Percentiles rank a stretch among this genome's conserved stretches.
Conservation (phyloP, 92 coral and sea anemone species). For the Phenganax stokvisi region DNA sequence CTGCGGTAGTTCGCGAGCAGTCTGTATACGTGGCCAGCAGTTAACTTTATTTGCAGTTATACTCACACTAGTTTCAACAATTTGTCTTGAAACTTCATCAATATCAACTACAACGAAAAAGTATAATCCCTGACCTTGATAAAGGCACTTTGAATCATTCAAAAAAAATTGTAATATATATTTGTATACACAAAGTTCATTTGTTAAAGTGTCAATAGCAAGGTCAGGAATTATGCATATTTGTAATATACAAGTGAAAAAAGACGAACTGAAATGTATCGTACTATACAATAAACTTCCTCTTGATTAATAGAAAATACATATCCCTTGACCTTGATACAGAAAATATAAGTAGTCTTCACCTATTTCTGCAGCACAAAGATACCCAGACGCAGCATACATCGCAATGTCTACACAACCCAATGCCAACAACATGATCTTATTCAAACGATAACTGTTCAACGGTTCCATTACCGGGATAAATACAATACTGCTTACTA, state of each 20-base stretch:
- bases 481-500: conserved; percentile 68
- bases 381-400: conserved; percentile 77
- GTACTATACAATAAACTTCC: no score
- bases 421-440: conserved; percentile 72
- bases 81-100: conserved; percentile 64
- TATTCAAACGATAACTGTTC: conserved; percentile 64
- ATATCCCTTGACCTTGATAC: no score
- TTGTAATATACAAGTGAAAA: no score
- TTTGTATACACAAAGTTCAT: no score
- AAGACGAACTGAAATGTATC: no score
- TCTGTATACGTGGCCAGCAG: neutral
- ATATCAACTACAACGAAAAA: conserved; percentile 54
- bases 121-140: no score
- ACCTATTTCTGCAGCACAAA: conserved; percentile 29
- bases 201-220: no score
- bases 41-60: neutral
- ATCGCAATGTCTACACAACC: conserved; percentile 75
- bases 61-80: conserved; percentile 89
- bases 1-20: no score
- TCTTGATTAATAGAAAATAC: no score
- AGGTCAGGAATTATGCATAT: no score
- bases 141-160: neutral
- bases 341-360: no score
- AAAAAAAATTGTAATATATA: no score
- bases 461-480: conserved; percentile 91